Evolutionary conservation across 2,797 vertebrate species (phyloP).

Genomic region (Sebastes steindachneri): DNA sequence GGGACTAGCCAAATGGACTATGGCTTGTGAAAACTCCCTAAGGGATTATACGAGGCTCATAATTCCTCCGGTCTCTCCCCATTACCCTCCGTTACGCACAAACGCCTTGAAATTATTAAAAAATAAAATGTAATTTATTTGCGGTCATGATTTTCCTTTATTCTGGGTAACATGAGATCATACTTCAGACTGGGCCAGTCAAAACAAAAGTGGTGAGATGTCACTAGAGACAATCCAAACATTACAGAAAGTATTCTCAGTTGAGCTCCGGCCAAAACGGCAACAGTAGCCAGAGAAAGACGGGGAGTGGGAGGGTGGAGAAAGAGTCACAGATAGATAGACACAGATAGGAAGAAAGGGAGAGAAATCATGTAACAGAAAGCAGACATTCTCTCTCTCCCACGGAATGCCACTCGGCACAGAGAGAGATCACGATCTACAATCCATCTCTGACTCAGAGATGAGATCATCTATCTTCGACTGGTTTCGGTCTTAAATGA

Average conservation of each 20-base stretch:
- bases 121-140: slow-evolving; percentile 4
- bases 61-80: not conserved
- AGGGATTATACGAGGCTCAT: not conserved
- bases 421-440: slow-evolving; percentile 39
- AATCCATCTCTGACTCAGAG: slow-evolving; percentile 56
- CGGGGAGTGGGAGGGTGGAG: not conserved
- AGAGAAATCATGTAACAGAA: slow-evolving; percentile 19
- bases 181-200: slow-evolving; percentile 1
- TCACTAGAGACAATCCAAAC: slow-evolving; percentile 43
- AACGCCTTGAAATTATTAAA: not conserved
- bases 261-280: slow-evolving; percentile 33
- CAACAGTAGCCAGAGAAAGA: slow-evolving; percentile 23
- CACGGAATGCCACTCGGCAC: slow-evolving; percentile 46
- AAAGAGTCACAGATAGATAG: not conserved
- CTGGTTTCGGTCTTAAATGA: slow-evolving; percentile 54
- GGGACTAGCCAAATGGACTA: not conserved
- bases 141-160: not conserved
- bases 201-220: slow-evolving; percentile 35
- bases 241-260: slow-evolving; percentile 14
- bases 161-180: slow-evolving; percentile 39
- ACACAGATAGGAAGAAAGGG: not conserved
- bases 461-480: slow-evolving; percentile 63
- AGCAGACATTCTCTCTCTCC: slow-evolving; percentile 46
- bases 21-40: not conserved
- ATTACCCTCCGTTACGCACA: not conserved